These are phyloP conservation scores for Chascanopsetta lugubris DNA, from an alignment of 2,113 vertebrate species.

Conservation along the genomic window DNA sequence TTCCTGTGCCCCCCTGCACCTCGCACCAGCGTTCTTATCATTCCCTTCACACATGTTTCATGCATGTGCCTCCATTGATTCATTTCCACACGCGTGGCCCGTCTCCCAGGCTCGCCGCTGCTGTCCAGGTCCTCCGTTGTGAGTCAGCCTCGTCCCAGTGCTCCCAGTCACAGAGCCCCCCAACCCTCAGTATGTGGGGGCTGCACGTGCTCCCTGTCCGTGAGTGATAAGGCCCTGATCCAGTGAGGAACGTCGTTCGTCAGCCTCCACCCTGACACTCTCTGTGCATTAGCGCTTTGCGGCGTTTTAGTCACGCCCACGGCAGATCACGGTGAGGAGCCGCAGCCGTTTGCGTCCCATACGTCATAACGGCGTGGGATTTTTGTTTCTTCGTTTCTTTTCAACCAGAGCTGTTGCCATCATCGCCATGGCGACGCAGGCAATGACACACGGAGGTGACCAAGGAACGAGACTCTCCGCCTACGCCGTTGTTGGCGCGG, in stretches of 20 bases:
- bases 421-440: slow-evolving; percentile 42
- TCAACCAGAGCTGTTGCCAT: slow-evolving; percentile 18
- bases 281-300: slow-evolving; percentile 35
- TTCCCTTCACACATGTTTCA: neutral
- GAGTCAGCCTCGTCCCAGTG: neutral
- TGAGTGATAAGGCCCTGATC: slow-evolving; percentile 21
- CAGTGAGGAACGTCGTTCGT: slow-evolving; percentile 20
- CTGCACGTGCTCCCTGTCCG: slow-evolving; percentile 1
- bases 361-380: slow-evolving; percentile 32
- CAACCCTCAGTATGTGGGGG: slow-evolving; percentile 6
- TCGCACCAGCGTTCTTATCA: slow-evolving; percentile 12
- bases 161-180: neutral
- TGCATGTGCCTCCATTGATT: neutral
- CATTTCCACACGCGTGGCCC: neutral
- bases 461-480: slow-evolving; percentile 19
- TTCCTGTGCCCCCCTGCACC: slow-evolving; percentile 21
- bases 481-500: slow-evolving; percentile 13
- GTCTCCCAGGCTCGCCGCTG: neutral
- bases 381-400: slow-evolving; percentile 1
- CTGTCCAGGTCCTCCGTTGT: neutral
- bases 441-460: slow-evolving; percentile 45
- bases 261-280: slow-evolving; percentile 4
- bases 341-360: slow-evolving; percentile 38
- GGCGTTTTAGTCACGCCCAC: slow-evolving; percentile 34
- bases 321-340: slow-evolving; percentile 34